Evolutionary conservation across 2,888 invertebrate genomes (phyloP).

Genomic region (Eugnorisma glareosa): DNA sequence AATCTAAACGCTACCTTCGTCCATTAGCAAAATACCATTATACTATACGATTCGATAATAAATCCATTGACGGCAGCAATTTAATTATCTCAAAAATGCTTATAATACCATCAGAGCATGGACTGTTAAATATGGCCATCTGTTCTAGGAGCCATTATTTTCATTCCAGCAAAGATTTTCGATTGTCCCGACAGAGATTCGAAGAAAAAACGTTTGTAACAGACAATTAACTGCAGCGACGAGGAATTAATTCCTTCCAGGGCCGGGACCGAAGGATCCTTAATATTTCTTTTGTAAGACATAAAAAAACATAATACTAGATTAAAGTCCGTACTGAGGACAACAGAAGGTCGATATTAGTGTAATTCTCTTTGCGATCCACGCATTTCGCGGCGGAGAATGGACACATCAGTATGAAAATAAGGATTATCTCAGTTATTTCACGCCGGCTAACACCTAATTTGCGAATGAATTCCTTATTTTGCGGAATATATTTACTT

Average conservation of each 20-base stretch:
- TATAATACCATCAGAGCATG: constrained; percentile 61
- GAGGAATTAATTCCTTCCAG: constrained; percentile 79
- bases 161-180: constrained; percentile 77
- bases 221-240: constrained; percentile 83
- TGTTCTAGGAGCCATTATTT: constrained; percentile 78
- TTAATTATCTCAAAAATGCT: constrained; percentile 50
- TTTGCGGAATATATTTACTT: constrained; percentile 17
- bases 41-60: constrained; percentile 20
- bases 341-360: constrained; percentile 48
- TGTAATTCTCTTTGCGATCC: constrained; percentile 32
- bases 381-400: constrained; percentile 35
- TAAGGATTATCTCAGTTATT: constrained; percentile 49
- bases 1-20: constrained; percentile 13
- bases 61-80: constrained; percentile 35
- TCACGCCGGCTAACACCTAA: constrained; percentile 36
- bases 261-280: constrained; percentile 61
- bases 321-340: constrained; percentile 48
- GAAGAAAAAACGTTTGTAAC: constrained; percentile 82
- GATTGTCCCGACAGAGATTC: constrained; percentile 73
- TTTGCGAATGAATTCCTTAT: constrained; percentile 37
- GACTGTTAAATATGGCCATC: constrained; percentile 70
- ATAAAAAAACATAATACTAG: constrained; percentile 52
- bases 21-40: constrained; percentile 11
- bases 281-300: constrained; percentile 60
- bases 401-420: constrained; percentile 53